Percentiles rank a stretch among this genome's conserved stretches.
These are phyloP conservation scores for Barbus barbus DNA, from an alignment of 2,113 vertebrate species.

Conservation along the genomic window DNA sequence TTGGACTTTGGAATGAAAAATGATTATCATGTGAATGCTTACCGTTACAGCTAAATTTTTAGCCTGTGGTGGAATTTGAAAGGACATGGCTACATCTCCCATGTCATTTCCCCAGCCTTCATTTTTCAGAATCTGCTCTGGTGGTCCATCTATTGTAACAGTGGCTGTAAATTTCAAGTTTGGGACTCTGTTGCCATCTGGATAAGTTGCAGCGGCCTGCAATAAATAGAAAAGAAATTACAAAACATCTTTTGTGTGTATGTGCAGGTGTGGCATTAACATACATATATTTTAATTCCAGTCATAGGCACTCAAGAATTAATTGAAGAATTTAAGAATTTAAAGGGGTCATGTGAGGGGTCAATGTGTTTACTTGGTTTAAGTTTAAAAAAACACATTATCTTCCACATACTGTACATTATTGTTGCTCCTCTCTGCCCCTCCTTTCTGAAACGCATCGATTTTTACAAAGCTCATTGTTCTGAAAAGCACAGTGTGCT, in stretches of 20 bases:
- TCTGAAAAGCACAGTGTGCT: no score
- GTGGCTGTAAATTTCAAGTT: constrained; percentile 58
- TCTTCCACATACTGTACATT: no score
- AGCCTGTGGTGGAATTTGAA: constrained; percentile 59
- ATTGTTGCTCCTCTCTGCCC: no score
- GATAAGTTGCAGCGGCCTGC: constrained; percentile 62
- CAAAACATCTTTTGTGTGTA: background rate
- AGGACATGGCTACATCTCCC: constrained; percentile 56
- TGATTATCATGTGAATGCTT: background rate
- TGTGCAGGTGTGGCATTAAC: background rate
- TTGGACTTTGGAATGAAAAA: background rate
- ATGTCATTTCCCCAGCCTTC: constrained; percentile 57
- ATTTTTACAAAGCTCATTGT: no score
- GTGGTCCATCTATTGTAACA: background rate
- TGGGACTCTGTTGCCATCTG: constrained; percentile 66
- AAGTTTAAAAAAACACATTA: no score
- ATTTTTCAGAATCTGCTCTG: background rate
- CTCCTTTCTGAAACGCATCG: no score
- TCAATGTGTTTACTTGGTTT: no score
- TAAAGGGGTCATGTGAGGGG: no score
- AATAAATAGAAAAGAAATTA: background rate
- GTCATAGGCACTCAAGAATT: background rate
- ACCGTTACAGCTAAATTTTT: constrained; percentile 49
- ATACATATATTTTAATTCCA: background rate
- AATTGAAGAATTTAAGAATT: no score